Evolutionary conservation across 2,888 invertebrate genomes (phyloP).

Genomic region (Noctua janthina): DNA sequence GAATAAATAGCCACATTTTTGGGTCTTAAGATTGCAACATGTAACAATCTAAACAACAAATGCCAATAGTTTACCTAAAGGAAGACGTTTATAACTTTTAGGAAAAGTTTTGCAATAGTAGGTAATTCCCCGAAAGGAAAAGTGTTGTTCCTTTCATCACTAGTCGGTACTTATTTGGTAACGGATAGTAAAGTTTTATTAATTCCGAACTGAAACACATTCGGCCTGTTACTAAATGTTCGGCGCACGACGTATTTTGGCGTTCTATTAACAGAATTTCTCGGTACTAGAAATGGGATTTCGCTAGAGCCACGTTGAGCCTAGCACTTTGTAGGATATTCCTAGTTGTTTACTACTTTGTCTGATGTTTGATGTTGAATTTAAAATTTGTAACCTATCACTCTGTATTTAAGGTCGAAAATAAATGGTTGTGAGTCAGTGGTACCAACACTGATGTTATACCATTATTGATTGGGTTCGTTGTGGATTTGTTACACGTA

Average conservation of each 20-base stretch:
- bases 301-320: slow-evolving; percentile 16
- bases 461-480: slow-evolving; percentile 13
- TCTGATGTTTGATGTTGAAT: slow-evolving; percentile 15
- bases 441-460: too few species aligned
- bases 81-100: not conserved
- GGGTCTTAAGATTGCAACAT: not conserved
- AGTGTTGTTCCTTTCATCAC: not conserved
- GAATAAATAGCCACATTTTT: not conserved
- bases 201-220: slow-evolving; percentile 8
- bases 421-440: not conserved
- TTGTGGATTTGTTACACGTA: not conserved
- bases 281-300: slow-evolving; percentile 16
- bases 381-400: not conserved
- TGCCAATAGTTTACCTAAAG: not conserved
- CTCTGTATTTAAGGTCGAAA: not conserved
- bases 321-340: slow-evolving; percentile 3
- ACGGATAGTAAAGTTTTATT: slow-evolving; percentile 3
- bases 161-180: not conserved
- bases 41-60: not conserved
- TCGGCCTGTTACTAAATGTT: not conserved
- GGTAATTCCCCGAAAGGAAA: not conserved
- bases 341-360: slow-evolving; percentile 7
- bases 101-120: not conserved
- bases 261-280: slow-evolving; percentile 4
- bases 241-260: not conserved